phyloP scores from a whole-genome alignment of 2,113 vertebrate genomes.

The Pedionomus torquatus region DNA sequence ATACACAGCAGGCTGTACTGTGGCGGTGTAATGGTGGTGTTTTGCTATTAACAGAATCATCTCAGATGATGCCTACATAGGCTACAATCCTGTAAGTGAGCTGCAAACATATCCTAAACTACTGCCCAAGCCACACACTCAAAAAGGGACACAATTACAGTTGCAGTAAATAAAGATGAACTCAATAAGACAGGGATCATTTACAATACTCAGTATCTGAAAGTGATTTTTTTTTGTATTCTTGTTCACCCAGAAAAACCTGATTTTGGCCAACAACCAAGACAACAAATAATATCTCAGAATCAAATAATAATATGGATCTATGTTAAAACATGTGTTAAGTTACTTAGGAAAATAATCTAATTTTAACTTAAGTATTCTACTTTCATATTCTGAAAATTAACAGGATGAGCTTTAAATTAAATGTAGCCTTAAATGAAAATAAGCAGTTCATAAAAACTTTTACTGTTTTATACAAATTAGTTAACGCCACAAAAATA shows the following conservation, averaged over 20 bases:
- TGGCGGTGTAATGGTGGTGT: neutral
- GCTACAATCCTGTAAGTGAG: neutral
- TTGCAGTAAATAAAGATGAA: neutral
- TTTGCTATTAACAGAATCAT: neutral
- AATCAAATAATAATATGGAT: neutral
- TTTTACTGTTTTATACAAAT: neutral
- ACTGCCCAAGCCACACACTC: neutral
- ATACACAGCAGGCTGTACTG: neutral
- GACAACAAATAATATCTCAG: neutral
- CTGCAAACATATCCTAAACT: neutral
- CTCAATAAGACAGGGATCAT: neutral
- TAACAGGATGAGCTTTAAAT: neutral
- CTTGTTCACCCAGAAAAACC: neutral
- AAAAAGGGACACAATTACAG: neutral
- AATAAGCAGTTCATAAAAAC: neutral
- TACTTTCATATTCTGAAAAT: neutral
- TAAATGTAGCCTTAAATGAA: neutral
- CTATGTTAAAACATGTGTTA: neutral
- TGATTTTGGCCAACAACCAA: neutral
- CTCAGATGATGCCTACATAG: neutral
- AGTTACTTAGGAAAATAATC: neutral
- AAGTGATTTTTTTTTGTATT: neutral
- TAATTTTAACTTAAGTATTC: neutral
- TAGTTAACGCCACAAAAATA: neutral
- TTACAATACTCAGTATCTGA: neutral